Evolutionary conservation across 1,140 invertebrate genomes (phyloP).

Genomic region (Lordiphosa mommai): DNA sequence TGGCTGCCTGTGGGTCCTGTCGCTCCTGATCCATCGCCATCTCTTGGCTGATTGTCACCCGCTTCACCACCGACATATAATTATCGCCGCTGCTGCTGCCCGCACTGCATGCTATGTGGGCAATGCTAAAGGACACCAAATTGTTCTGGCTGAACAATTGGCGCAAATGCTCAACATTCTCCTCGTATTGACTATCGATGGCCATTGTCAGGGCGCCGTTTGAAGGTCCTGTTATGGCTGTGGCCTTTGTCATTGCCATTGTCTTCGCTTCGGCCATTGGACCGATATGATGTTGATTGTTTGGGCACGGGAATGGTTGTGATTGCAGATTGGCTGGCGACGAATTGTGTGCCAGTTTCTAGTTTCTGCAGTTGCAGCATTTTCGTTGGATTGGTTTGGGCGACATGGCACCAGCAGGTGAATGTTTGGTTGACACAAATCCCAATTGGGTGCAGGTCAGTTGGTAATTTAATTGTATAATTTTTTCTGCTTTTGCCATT

Average conservation of each 20-base stretch:
- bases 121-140: constrained; percentile 61
- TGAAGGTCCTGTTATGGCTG: constrained; percentile 35
- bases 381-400: constrained; percentile 37
- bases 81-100: constrained; percentile 78
- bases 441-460: constrained; percentile 42
- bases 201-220: constrained; percentile 22
- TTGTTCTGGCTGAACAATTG: constrained; percentile 50
- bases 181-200: constrained; percentile 49
- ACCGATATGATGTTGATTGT: constrained; percentile 20
- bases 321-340: constrained; percentile 5
- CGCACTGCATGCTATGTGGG: constrained; percentile 57
- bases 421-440: constrained; percentile 31
- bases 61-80: constrained; percentile 79
- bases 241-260: constrained; percentile 14
- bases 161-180: constrained; percentile 65
- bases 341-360: constrained; percentile 29
- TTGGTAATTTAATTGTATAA: constrained; percentile 49
- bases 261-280: constrained; percentile 38
- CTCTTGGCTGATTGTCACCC: constrained; percentile 62
- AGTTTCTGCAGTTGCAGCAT: constrained; percentile 57
- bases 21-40: constrained; percentile 9
- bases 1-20: neutral
- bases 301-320: constrained; percentile 11
- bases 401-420: constrained; percentile 1
- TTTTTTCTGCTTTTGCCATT: constrained; percentile 39